phyloP scores from a whole-genome alignment of 1,140 invertebrate genomes.

The Bilobella aurantiaca region DNA sequence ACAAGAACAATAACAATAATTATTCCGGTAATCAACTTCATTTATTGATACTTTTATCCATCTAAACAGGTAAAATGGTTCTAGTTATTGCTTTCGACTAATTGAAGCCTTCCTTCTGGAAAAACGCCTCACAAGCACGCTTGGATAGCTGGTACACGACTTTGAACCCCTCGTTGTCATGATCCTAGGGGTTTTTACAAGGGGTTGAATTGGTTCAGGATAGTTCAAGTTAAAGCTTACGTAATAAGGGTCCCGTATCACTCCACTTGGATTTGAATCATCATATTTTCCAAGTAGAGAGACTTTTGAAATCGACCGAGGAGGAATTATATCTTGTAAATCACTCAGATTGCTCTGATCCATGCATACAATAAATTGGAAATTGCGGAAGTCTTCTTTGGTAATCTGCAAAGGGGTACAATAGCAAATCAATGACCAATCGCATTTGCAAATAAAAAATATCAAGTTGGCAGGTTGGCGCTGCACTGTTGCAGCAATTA shows the following conservation, averaged over 20 bases:
- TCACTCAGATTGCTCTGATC: conserved; percentile 68
- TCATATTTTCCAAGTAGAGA: conserved; percentile 70
- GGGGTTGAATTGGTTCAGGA: not conserved
- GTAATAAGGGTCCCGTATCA: conserved; percentile 83
- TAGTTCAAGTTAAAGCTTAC: conserved; percentile 38
- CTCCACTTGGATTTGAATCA: conserved; percentile 55
- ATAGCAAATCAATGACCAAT: too few relatives aligned
- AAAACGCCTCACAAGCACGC: conserved; percentile 38
- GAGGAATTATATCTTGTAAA: conserved; percentile 51
- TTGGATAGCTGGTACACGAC: conserved; percentile 40
- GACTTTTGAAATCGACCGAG: conserved; percentile 55
- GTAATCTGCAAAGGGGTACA: conserved; percentile 47
- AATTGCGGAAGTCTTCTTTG: conserved; percentile 59
- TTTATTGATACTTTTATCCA: too few relatives aligned
- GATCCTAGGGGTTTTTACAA: conserved; percentile 35
- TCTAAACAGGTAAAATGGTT: too few relatives aligned
- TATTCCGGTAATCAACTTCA: too few relatives aligned
- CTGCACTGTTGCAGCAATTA: not conserved
- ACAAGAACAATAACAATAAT: too few relatives aligned
- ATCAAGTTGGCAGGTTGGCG: not conserved
- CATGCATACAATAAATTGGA: conserved; percentile 85
- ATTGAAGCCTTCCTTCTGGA: conserved; percentile 36
- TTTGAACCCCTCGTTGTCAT: conserved; percentile 39
- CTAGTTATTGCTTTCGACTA: too few relatives aligned
- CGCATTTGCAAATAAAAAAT: too few relatives aligned